Evolutionary conservation across 2,113 vertebrate genomes (phyloP).

Genomic region (Cacatua alba): DNA sequence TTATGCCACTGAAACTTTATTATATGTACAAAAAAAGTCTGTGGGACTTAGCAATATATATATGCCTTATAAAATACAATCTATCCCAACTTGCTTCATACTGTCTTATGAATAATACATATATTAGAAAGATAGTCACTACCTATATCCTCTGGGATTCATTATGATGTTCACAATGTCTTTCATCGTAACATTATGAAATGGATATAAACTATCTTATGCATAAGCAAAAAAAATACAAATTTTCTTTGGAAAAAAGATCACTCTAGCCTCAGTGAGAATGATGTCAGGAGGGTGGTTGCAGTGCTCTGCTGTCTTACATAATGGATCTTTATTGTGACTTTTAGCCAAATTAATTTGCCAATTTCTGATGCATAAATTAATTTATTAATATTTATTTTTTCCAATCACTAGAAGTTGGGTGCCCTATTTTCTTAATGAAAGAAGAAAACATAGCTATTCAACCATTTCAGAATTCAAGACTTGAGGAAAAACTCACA

Average conservation of each 20-base stretch:
- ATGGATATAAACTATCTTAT: not conserved
- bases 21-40: not conserved
- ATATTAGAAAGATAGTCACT: not conserved
- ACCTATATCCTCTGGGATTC: not conserved
- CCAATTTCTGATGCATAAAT: slow-evolving; percentile 2
- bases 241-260: not conserved
- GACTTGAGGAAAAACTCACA: slow-evolving; percentile 3
- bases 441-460: not conserved
- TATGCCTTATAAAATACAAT: not conserved
- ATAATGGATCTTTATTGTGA: not conserved
- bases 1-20: not conserved
- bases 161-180: not conserved
- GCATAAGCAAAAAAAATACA: not conserved
- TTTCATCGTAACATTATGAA: not conserved
- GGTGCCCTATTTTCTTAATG: not conserved
- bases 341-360: slow-evolving; percentile 29
- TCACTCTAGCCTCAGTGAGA: not conserved
- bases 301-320: not conserved
- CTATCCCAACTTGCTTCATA: not conserved
- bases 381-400: slow-evolving; percentile 44
- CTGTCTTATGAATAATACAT: not conserved
- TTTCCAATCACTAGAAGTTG: slow-evolving; percentile 1
- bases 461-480: slow-evolving; percentile 48
- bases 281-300: not conserved
- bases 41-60: not conserved